Base-by-base conservation (phyloP, 2,113 vertebrate species). In the Micronycteris hirsuta region DNA sequence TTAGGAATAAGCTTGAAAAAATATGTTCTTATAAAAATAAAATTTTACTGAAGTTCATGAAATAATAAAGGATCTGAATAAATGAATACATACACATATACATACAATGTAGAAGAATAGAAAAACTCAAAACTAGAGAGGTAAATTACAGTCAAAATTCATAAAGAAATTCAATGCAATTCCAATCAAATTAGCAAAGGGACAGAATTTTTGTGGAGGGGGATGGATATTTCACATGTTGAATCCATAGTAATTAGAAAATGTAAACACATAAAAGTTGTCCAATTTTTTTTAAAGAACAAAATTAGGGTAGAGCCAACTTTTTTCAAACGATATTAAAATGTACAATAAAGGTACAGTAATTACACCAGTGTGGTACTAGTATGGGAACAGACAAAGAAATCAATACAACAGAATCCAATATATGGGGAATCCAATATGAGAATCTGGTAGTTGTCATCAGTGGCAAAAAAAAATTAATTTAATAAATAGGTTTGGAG, bases 221-320 rank as follows among this genome's bases (percentile, higher is more conserved):
- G 15, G 26, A 36, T 70, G 4, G 19, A 63, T 31, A 70, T 82
- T 92, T 92, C 54, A 2, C 36, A 82, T 31, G 19, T 16, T 89
- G 52, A 92, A 47, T 70, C 13, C 70, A 36, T 41, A 71, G 7
- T 49, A 54, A 56, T 4, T 86, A 15, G 20, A 28, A 94, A 74
- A 96, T 56, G 20, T 52, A 11, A 96, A 85, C 31, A 89, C 4
- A 73, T 52, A 52, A 94, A 93, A 95, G 22, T 17, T 56, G 54
- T 22, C 9, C 47, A 58, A 43, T 89, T 5, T 56, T 76, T 73
- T 81, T 85, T n/a, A 11, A 68, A 82, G 86, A 86, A 78, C 33
- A 71, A 89, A 68, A 56, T n/a, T 63, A 73, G 41, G 28, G 7
- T 61, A 16, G 49, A 47, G 2, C 11, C 63, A 76, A 45, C 10